A percentile compares a stretch with the other conserved stretches of the same genome.
These are phyloP conservation scores for Anseranas semipalmata DNA, from an alignment of 2,113 vertebrate genomes.

Conservation along the genomic window DNA sequence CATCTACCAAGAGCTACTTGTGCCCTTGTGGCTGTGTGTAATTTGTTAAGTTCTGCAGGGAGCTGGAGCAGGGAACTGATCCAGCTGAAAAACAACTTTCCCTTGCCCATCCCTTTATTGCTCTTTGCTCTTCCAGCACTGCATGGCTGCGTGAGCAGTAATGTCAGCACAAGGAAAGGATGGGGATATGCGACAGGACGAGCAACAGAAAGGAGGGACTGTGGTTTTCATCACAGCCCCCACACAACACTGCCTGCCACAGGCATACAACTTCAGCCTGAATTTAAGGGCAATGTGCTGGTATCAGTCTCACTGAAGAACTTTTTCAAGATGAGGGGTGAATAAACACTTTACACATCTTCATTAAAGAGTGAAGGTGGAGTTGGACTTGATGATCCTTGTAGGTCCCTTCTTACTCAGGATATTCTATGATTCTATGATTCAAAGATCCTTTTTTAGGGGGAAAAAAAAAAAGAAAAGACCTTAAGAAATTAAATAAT, in stretches of 20 bases:
- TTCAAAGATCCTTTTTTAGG: not conserved
- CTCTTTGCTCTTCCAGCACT: not conserved
- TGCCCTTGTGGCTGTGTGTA: not conserved
- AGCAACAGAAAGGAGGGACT: not conserved
- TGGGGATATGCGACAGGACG: not conserved
- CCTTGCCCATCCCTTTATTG: not conserved
- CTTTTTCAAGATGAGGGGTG: not conserved
- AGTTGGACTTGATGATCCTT: not conserved
- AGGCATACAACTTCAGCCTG: not conserved
- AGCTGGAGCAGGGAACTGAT: not conserved
- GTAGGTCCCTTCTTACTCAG: not conserved
- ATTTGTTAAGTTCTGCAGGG: not conserved
- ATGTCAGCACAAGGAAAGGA: not conserved
- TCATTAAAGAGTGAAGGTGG: not conserved
- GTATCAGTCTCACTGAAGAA: not conserved
- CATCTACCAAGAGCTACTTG: not conserved
- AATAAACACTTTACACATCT: not conserved
- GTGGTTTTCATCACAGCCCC: not conserved
- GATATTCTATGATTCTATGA: not conserved
- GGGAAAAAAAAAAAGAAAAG: not conserved
- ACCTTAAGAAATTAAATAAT: not conserved
- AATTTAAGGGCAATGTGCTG: not conserved
- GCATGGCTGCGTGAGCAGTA: not conserved
- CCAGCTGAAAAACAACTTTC: not conserved
- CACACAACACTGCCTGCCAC: not conserved